Evolutionary conservation across 2,113 vertebrate species (phyloP), one percentile per base, ranked within the genome.

Genomic region (Isurus oxyrinchus): DNA sequence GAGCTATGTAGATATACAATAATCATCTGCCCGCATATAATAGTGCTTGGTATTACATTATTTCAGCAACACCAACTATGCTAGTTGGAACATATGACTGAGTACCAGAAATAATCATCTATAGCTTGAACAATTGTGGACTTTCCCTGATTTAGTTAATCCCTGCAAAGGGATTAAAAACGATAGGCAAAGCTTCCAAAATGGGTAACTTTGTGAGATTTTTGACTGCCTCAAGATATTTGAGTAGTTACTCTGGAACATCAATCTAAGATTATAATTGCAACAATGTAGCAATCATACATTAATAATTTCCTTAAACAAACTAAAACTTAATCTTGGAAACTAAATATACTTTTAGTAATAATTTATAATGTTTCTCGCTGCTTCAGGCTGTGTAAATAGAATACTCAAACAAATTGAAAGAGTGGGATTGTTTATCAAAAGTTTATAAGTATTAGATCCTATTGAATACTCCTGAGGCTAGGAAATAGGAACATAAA

Each of bases 281-380:
- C 88, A 57, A 57, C 21, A 87, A 14, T 91, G 55, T 59, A 59
- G 55, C 55, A 59, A 57, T 57, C 55, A 61, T 35, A 59, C 88
- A 35, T 91, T 91, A 91, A 91, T 91, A 25, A 91, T 91, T 31
- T 91, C 55, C 23, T 91, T 91, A 59, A 61, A 35, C 88, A 91
- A 91, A 91, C 55, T 57, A 11, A 59, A 59, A 31, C 88, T 13
- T 31, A 11, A 35, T 91, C 55, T 91, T 4, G 27, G 13, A 91
- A 91, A 91, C 10, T 27, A 88, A 59, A 59, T 5, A 61, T 0
- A 55, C 53, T 90, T 57, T 57, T 90, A 90, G 25, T 35, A 27
- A 90, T 57, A 57, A 90, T 90, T 81, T 81, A 40, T 14, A 19
- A 31, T 90, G 27, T 57, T 55, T 90, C 87, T 57, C 13, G 59